Percentiles rank a stretch among this genome's conserved stretches.
Evolutionary conservation across 1,140 invertebrate species (phyloP).

Genomic region (Nymphalis io): DNA sequence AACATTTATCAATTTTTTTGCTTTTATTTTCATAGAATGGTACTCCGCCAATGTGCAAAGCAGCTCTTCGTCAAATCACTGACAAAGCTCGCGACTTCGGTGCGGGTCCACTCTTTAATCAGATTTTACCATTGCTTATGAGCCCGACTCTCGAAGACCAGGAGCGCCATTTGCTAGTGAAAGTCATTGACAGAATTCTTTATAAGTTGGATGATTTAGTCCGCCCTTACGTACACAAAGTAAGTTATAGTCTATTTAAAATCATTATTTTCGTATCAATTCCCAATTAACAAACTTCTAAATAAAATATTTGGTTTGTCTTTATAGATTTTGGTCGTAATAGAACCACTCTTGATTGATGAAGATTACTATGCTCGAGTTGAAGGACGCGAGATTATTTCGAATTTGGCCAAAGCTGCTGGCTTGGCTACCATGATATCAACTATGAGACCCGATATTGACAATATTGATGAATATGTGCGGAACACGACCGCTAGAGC

Average conservation of each 20-base stretch:
- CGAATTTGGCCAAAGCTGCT: conserved; percentile 99
- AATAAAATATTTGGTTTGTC: conserved; percentile 11
- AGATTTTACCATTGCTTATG: conserved; percentile 99
- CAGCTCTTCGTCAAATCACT: conserved; percentile 97
- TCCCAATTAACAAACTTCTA: neutral
- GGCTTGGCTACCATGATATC: conserved; percentile 99
- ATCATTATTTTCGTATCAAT: neutral
- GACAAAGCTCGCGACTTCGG: conserved; percentile 99
- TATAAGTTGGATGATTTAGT: conserved; percentile 99
- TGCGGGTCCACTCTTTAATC: conserved; percentile 98
- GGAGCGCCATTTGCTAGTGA: conserved; percentile 99
- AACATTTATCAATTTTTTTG: neutral
- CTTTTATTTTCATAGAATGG: conserved; percentile 86
- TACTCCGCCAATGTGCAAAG: conserved; percentile 99
- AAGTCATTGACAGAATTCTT: conserved; percentile 99
- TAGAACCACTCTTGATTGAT: conserved; percentile 99
- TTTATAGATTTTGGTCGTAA: conserved; percentile 95
- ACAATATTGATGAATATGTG: conserved; percentile 99
- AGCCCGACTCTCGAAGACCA: conserved; percentile 99
- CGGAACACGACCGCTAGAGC: conserved; percentile 99
- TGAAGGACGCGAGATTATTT: conserved; percentile 99
- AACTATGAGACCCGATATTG: conserved; percentile 99
- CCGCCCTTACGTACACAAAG: conserved; percentile 99
- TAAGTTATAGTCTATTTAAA: conserved; percentile 57
- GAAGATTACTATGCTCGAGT: conserved; percentile 99